A percentile compares a stretch with the other conserved stretches of the same genome.
Conservation (phyloP, 2,113 vertebrate species). For the Lampris megalopsis region DNA sequence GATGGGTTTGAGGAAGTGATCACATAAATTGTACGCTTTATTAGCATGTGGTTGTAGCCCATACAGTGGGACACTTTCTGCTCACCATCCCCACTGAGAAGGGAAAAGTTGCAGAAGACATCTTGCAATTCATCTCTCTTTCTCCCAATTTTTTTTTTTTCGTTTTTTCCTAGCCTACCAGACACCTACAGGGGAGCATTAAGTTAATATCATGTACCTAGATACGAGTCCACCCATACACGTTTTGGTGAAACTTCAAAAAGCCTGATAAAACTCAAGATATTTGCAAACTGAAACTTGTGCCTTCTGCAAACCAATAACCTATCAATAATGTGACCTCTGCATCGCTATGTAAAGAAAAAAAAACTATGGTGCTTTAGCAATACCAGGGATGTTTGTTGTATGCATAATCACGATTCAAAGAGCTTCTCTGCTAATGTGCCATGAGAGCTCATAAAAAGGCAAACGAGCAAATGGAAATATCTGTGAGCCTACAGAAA, state of each 20-base stretch:
- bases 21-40: conserved; percentile 14
- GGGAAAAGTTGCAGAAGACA: conserved; percentile 14
- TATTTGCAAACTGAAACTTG: neutral
- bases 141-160: neutral
- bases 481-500: neutral
- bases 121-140: conserved; percentile 11
- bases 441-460: neutral
- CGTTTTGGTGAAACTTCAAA: neutral
- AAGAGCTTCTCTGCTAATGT: neutral
- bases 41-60: conserved; percentile 27
- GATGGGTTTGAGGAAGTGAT: conserved; percentile 36
- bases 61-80: conserved; percentile 14
- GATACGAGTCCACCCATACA: neutral
- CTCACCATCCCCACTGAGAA: conserved; percentile 10
- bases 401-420: conserved; percentile 1
- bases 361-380: neutral
- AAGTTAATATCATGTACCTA: neutral
- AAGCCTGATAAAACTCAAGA: neutral
- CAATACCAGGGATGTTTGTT: no score
- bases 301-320: neutral
- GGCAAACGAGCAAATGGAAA: no score
- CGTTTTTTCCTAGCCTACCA: neutral
- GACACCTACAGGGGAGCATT: conserved; percentile 6
- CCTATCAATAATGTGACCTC: neutral
- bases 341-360: neutral